Conservation (phyloP, 35 echinoderm and acorn worm species). For the Acanthaster planci region DNA sequence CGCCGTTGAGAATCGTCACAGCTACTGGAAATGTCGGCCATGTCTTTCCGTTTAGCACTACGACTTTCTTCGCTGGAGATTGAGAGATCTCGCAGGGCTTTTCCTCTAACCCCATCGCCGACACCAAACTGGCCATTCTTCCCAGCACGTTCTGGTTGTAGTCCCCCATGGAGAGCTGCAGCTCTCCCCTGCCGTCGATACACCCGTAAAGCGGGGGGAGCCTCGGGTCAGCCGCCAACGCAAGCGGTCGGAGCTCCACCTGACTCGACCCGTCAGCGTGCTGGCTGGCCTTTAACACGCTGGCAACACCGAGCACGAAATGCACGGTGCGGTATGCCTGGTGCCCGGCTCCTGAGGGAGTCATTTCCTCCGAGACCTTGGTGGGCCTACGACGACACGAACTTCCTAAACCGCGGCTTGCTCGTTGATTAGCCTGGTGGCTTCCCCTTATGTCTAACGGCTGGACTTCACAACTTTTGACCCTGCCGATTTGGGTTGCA, state of each 20-base stretch:
- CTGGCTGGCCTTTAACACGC: not conserved
- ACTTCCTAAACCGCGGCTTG: not conserved
- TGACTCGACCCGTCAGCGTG: not conserved
- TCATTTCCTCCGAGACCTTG: not conserved
- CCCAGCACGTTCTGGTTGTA: slow-evolving; percentile 12
- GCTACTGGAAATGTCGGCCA: slow-evolving; percentile 11
- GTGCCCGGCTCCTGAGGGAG: not conserved
- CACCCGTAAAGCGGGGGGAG: not conserved
- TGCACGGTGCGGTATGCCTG: not conserved
- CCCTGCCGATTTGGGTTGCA: not conserved
- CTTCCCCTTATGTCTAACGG: not conserved
- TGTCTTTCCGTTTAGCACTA: not conserved
- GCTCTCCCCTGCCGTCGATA: slow-evolving; percentile 11
- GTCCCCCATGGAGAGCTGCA: slow-evolving; percentile 3
- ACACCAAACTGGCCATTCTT: slow-evolving; percentile 9
- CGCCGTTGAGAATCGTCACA: not conserved
- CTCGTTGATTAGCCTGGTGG: not conserved
- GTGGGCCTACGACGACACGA: not conserved
- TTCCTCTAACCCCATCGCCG: not conserved
- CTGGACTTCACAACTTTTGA: not conserved
- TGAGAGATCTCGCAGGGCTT: not conserved
- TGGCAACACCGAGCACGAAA: not conserved
- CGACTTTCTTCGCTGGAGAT: not conserved
- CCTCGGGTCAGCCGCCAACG: not conserved
- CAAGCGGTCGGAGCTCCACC: not conserved